Evolutionary conservation across 2,113 vertebrate genomes (phyloP), one percentile per base, ranked within the genome.

Genomic region (Albula glossodonta): DNA sequence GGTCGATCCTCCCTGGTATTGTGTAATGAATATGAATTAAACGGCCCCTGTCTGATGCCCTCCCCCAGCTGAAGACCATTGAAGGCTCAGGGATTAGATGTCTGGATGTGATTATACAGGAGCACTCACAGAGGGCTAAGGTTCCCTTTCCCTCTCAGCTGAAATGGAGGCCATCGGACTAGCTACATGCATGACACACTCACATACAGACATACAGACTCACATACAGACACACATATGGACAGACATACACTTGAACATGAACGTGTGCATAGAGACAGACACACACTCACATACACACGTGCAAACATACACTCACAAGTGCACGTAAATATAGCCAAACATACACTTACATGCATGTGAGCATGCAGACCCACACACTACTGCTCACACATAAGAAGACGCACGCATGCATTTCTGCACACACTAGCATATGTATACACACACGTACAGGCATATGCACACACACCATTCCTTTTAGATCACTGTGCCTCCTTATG

Each of bases 401-500:
- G 31, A 41, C 2, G 11, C 25, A 56, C 53, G 25, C 13, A 60
- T 19, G 50, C 50, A 41, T 41, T 41, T 41, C 31, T 41, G 31
- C 31, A 41, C 31, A 41, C 31, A 81, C 80, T 15, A 4, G 15
- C 80, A n/a, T 7, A 81, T 10, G 80, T 7, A 13, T 48, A 80
- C 9, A 80, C 79, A 80, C 79, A 13, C 52, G 1, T n/a, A 41
- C 31, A 41, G 31, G 31, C 31, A 41, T 83, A 11, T 12, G 10
- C 53, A 53, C 53, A 60, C 53, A 83, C 81, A 63, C 82, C 48
- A 10, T 48, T 22, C 50, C 74, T 77, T 84, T 77, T 78, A 84
- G 70, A 84, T 84, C 83, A 52, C 48, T 57, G 78, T 53, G 57
- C 78, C 77, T 85, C 77, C 84, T 85, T 57, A 79, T 85, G 84